These are phyloP conservation scores for Sinodicranocentrus sp. DNA, from an alignment of 2,888 invertebrate species.

Conservation along the genomic window DNA sequence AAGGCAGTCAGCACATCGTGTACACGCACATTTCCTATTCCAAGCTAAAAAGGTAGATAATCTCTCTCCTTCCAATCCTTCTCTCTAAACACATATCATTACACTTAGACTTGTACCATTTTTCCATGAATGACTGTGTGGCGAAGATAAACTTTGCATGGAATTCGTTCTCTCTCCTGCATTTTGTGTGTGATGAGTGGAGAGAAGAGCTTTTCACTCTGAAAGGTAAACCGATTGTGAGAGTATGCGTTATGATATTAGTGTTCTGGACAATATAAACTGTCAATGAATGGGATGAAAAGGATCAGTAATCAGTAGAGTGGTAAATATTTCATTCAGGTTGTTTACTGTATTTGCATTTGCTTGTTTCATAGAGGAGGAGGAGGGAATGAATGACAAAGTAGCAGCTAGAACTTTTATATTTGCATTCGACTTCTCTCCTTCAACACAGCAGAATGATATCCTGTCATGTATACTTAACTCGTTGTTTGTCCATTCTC, in stretches of 20 bases:
- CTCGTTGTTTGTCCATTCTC: too few species aligned
- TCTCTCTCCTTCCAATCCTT: conserved; percentile 3
- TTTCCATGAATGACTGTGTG: neutral
- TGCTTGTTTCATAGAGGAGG: neutral
- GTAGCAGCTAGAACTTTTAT: too few species aligned
- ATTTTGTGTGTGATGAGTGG: too few species aligned
- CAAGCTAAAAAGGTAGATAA: conserved; percentile 8
- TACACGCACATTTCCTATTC: neutral
- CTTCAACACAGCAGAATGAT: too few species aligned
- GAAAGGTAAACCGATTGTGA: too few species aligned
- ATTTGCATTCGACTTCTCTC: too few species aligned
- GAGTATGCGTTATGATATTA: too few species aligned
- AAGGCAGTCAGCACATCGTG: conserved; percentile 48
- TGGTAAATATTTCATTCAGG: conserved; percentile 5
- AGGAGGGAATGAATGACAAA: neutral
- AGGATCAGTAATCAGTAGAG: neutral
- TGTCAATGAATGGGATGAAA: conserved; percentile 11
- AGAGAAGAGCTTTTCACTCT: too few species aligned
- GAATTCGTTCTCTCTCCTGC: neutral
- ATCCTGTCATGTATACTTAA: too few species aligned
- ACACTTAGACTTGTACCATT: neutral
- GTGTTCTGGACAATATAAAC: neutral
- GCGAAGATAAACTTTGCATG: conserved; percentile 19
- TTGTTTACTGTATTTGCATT: neutral
- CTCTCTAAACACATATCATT: neutral